Conservation (phyloP, 2,113 vertebrate species). For the Hymenochirus boettgeri region DNA sequence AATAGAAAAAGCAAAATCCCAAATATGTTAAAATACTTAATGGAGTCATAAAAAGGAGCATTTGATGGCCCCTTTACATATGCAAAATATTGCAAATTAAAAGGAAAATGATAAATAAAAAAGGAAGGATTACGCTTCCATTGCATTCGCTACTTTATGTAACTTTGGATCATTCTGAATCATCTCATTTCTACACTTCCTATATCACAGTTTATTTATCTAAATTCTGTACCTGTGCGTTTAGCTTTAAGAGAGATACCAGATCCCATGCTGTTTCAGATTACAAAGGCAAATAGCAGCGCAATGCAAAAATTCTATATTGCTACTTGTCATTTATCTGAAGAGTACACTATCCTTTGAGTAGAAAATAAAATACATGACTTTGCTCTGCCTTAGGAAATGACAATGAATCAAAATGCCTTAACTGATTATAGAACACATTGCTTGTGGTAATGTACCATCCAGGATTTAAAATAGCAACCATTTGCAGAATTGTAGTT, state of each 20-base stretch:
- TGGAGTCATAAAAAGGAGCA: no score
- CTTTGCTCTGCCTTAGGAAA: constrained; percentile 32
- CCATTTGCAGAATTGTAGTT: constrained; percentile 31
- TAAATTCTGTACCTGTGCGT: background rate
- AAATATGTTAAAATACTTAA: no score
- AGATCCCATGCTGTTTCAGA: background rate
- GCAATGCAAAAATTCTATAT: constrained; percentile 27
- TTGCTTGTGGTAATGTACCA: constrained; percentile 31
- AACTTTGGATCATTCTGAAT: no score
- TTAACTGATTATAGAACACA: constrained; percentile 35
- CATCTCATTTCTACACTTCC: no score
- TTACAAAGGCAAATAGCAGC: background rate
- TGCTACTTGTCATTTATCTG: constrained; percentile 28
- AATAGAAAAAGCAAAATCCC: no score
- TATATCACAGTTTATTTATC: no score
- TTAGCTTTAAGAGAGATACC: background rate
- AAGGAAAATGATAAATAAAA: no score
- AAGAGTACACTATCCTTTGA: constrained; percentile 18
- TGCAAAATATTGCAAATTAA: no score
- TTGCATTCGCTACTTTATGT: no score
- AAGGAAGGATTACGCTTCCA: no score
- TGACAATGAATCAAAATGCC: constrained; percentile 38
- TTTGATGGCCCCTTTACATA: no score
- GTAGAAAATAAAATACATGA: constrained; percentile 24
- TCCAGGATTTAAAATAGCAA: constrained; percentile 30